Percentiles rank a stretch among this genome's conserved stretches.
phyloP scores from a whole-genome alignment of 2,888 invertebrate genomes.

The Masnerella sp. region DNA sequence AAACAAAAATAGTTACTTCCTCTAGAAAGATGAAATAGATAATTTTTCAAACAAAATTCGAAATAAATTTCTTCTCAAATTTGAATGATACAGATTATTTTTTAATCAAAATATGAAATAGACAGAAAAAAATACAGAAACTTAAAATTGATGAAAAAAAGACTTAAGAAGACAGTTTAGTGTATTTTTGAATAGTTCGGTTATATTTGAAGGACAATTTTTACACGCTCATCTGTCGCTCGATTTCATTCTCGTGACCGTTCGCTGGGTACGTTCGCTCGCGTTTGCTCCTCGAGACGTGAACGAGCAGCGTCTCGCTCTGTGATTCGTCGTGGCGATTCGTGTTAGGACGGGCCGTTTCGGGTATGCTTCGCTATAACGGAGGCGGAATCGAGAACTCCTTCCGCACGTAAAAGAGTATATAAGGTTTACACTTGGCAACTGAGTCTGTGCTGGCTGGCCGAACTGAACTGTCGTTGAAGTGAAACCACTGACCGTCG shows the following conservation, averaged over 20 bases:
- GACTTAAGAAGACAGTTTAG: not conserved
- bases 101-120: too few species aligned
- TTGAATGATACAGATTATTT: too few species aligned
- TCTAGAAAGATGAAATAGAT: too few species aligned
- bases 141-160: too few species aligned
- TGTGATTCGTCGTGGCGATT: conserved; percentile 41
- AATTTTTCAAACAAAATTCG: too few species aligned
- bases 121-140: too few species aligned
- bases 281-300: conserved; percentile 12
- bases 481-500: conserved; percentile 90
- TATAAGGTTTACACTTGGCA: conserved; percentile 89
- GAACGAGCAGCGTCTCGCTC: conserved; percentile 39
- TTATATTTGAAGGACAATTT: not conserved
- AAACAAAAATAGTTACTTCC: too few species aligned
- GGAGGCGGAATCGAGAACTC: conserved; percentile 79
- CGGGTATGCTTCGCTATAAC: conserved; percentile 72
- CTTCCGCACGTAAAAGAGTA: conserved; percentile 88
- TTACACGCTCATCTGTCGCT: conserved; percentile 57
- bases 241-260: conserved; percentile 58
- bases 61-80: too few species aligned
- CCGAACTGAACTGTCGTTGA: conserved; percentile 91
- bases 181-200: not conserved
- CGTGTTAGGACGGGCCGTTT: conserved; percentile 58
- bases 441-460: conserved; percentile 83
- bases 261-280: conserved; percentile 53